Base-by-base conservation (phyloP, 2,113 vertebrate species). In the Thermophis baileyi region DNA sequence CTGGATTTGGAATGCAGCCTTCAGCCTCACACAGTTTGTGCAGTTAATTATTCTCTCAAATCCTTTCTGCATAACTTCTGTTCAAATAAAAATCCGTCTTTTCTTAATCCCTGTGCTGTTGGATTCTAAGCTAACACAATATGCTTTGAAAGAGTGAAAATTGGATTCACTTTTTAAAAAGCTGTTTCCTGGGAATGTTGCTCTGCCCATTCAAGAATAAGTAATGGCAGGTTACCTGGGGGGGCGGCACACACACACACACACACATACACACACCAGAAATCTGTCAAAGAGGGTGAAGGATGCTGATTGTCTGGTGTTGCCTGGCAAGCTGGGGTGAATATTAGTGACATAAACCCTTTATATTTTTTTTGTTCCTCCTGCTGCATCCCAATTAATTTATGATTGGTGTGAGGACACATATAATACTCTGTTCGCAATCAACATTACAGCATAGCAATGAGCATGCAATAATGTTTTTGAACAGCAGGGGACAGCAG, bases 401-500 rank as follows among this genome's bases (percentile, higher is more conserved):
- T 40, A 90, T 50, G 9, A 47, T 16, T 90, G 54, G 25, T 87
- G 46, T 87, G 49, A 55, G 53, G 85, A 46, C 11, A 57, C 22
- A 50, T 5, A 57, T 1, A 24, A 24, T 25, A 8, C 55, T 57
- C 22, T 51, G 60, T 7, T 25, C 3, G n/a, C 20, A 8, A 4
- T 20, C 81, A 63, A n/a, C 53, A 63, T 30, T 9, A 25, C 2
- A 55, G 6, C 40, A 57, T 25, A 44, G 30, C 20, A 24, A 87
- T 4, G 81, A 55, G 22, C 3, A 3, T 88, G 60, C 30, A 93
- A 30, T 91, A 46, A 24, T 49, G 18, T 53, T 57, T 25, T 54
- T 24, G 22, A 88, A 87, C 95, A 91, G 35, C 92, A 95, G 96
- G 47, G 94, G 95, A 94, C 95, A 94, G 94, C 94, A 96, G 90